Percentiles rank a stretch among this genome's conserved stretches.
These are phyloP conservation scores for Xenops minutus DNA, from an alignment of 2,797 vertebrate genomes.

Conservation along the genomic window DNA sequence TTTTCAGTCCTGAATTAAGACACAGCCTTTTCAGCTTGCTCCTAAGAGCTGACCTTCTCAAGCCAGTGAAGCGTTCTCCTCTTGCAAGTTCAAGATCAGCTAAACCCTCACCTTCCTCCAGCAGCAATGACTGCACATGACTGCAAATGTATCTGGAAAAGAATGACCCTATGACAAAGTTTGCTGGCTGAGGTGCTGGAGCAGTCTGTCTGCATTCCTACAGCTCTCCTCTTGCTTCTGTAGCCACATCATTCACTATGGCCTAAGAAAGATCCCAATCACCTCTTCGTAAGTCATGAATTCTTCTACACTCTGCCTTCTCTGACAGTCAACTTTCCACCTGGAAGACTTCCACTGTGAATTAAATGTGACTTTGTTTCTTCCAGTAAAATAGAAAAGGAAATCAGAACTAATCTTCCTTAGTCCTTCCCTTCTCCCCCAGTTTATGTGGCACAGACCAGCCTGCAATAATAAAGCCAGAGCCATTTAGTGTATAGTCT, in stretches of 20 bases:
- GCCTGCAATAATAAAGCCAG: conserved; percentile 70
- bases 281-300: not conserved
- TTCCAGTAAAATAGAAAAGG: conserved; percentile 7
- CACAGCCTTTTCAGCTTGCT: not conserved
- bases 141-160: not conserved
- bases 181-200: not conserved
- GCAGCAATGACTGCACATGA: fast-evolving
- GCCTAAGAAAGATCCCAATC: not conserved
- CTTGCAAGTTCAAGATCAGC: not conserved
- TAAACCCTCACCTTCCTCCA: not conserved
- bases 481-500: conserved; percentile 75
- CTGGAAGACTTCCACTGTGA: not conserved
- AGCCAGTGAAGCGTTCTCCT: not conserved
- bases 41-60: not conserved
- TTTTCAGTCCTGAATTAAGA: not conserved
- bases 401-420: conserved; percentile 8
- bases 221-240: not conserved
- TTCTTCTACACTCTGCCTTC: not conserved
- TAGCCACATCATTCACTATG: not conserved
- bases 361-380: not conserved
- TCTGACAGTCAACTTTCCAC: not conserved
- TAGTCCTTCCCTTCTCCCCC: not conserved
- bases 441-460: conserved; percentile 55
- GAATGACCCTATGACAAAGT: not conserved
- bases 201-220: not conserved